Evolutionary conservation across 2,113 vertebrate species (phyloP).

Genomic region (Psilopogon haemacephalus): DNA sequence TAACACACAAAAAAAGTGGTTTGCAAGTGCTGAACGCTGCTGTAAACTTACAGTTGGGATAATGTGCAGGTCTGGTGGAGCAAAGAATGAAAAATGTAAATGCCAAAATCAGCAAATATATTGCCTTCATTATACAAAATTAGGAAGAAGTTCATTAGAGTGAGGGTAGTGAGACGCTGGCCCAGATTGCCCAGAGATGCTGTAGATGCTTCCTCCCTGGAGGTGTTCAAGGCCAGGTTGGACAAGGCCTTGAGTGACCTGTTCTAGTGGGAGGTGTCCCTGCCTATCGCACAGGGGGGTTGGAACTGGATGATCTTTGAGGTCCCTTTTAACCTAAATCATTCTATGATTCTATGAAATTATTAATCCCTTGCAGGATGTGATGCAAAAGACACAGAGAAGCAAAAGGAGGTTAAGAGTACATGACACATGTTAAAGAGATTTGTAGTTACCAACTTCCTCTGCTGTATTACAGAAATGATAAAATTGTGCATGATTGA

Average conservation of each 20-base stretch:
- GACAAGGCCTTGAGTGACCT: too few species aligned
- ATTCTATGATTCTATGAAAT: too few species aligned
- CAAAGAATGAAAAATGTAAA: background rate
- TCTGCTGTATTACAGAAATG: background rate
- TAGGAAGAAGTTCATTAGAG: too few species aligned
- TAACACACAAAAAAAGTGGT: background rate
- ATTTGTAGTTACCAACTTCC: background rate
- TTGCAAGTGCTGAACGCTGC: background rate
- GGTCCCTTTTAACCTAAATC: too few species aligned
- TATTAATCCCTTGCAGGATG: background rate
- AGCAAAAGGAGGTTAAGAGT: background rate
- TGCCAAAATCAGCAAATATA: background rate
- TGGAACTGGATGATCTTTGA: too few species aligned
- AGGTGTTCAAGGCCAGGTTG: too few species aligned
- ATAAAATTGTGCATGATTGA: background rate
- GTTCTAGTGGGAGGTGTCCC: too few species aligned
- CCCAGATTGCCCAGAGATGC: too few species aligned
- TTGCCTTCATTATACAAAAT: background rate
- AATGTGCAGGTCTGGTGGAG: background rate
- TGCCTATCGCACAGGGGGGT: too few species aligned
- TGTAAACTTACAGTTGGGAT: background rate
- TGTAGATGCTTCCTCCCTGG: too few species aligned
- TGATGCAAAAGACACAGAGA: background rate
- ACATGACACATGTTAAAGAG: background rate
- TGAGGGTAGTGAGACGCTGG: too few species aligned